phyloP scores from a whole-genome alignment of 2,888 invertebrate genomes.

The Epirrhoe tristata region DNA sequence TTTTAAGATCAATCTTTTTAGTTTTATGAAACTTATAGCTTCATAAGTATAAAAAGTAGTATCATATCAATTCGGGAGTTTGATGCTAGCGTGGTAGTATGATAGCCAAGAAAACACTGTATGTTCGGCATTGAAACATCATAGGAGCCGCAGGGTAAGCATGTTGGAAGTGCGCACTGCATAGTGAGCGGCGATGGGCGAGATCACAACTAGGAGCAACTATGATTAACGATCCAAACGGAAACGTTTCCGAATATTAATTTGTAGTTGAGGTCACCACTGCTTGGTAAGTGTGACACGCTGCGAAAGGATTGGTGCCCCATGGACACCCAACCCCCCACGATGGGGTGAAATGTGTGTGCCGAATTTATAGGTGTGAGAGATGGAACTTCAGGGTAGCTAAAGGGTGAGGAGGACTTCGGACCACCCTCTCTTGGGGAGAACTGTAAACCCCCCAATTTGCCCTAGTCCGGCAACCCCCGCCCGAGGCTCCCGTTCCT shows the following conservation, averaged over 20 bases:
- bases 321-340: constrained; percentile 68
- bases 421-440: constrained; percentile 80
- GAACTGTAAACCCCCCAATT: constrained; percentile 76
- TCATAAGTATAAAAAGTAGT: too few species aligned
- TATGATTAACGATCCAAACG: constrained; percentile 82
- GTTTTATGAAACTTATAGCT: too few species aligned
- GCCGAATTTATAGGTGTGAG: constrained; percentile 86
- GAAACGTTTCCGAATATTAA: constrained; percentile 85
- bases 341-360: constrained; percentile 83
- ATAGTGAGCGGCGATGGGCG: constrained; percentile 37
- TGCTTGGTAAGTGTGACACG: constrained; percentile 82
- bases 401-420: constrained; percentile 85
- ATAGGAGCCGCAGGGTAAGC: not conserved
- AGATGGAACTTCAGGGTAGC: constrained; percentile 85
- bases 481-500: constrained; percentile 82
- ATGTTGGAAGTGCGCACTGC: constrained; percentile 2
- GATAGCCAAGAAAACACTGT: not conserved
- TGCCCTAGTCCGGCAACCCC: constrained; percentile 84
- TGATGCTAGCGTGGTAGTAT: not conserved
- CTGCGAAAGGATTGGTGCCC: constrained; percentile 83
- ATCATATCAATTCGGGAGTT: too few species aligned
- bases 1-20: too few species aligned
- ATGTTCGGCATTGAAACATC: not conserved
- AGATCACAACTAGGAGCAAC: constrained; percentile 70
- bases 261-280: constrained; percentile 83